Base-by-base conservation (phyloP, 2,797 vertebrate genomes). In the Parambassis ranga region DNA sequence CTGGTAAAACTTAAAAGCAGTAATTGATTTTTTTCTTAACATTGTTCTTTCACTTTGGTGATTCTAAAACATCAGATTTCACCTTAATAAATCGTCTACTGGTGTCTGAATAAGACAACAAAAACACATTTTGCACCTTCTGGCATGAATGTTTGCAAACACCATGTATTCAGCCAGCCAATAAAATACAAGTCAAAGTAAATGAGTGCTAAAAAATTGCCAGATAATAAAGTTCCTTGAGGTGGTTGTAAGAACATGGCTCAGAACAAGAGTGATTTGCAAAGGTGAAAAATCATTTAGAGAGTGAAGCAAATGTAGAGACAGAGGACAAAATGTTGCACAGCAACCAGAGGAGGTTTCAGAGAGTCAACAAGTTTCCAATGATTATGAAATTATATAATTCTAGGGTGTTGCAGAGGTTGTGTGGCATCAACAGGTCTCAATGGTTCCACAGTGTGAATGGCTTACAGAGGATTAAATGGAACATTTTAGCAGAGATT, bases 341-440 rank as follows among this genome's bases (percentile, higher is more conserved):
- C 13, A 26, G 36, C 51, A 14, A 62, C 31, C 31, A 61, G 36
- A 56, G 36, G 33, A 44, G 56, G 43, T 67, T 44, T 70, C 43
- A 42, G 7, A 19, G 18, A 59, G 74, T 81, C 65, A 78, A 77
- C 49, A 73, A 73, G 41, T 51, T 61, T 50, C n/a, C 4, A 48
- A 75, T 59, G 27, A 58, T 65, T 48, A 27, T 28, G n/a, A 61
- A 72, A 43, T 65, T 28, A 65, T 33, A 53, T 38, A 47, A 51
- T 51, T 61, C 43, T 18, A 13, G 37, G 26, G 35, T 65, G 56
- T 50, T 66, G 36, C 57, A 36, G 18, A 63, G 39, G 62, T 64
- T 57, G 24, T 14, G 1, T 18, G 16, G 37, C 46, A 47, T 57
- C 59, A 66, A 43, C 73, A 76, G 65, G 66, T 68, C 74, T 67